Conservation (phyloP, 2,888 invertebrate species). For the Lasioglossum leucozonium region DNA sequence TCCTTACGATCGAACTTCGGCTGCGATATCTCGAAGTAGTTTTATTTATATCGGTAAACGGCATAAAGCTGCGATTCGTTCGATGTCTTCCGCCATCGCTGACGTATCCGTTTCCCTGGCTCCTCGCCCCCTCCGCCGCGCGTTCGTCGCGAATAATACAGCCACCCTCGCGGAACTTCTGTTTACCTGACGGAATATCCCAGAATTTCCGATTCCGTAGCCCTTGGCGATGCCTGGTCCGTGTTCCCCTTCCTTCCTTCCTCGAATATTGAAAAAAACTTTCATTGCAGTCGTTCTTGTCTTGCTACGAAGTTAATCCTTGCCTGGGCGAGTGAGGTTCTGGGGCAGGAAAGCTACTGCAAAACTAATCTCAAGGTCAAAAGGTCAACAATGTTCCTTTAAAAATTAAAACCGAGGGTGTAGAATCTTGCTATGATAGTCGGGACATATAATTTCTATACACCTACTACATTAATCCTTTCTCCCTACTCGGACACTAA, state of each 20-base stretch:
- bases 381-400: too few relatives aligned
- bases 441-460: too few relatives aligned
- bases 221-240: not conserved
- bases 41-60: constrained; percentile 62
- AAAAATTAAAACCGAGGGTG: too few relatives aligned
- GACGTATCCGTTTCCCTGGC: constrained; percentile 38
- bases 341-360: too few relatives aligned
- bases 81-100: constrained; percentile 38
- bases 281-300: not conserved
- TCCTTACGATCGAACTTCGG: constrained; percentile 56
- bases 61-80: constrained; percentile 50
- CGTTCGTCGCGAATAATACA: constrained; percentile 53
- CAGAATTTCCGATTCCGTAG: not conserved
- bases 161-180: constrained; percentile 19
- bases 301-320: not conserved
- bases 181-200: constrained; percentile 27
- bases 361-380: too few relatives aligned
- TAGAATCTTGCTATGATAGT: too few relatives aligned
- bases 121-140: not conserved
- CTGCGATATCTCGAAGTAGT: constrained; percentile 30
- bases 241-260: not conserved
- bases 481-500: too few relatives aligned
- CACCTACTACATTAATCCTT: too few relatives aligned
- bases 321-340: not conserved
- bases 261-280: not conserved